phyloP scores from a whole-genome alignment of 2,888 invertebrate genomes.

The Brachyopa scutellaris region DNA sequence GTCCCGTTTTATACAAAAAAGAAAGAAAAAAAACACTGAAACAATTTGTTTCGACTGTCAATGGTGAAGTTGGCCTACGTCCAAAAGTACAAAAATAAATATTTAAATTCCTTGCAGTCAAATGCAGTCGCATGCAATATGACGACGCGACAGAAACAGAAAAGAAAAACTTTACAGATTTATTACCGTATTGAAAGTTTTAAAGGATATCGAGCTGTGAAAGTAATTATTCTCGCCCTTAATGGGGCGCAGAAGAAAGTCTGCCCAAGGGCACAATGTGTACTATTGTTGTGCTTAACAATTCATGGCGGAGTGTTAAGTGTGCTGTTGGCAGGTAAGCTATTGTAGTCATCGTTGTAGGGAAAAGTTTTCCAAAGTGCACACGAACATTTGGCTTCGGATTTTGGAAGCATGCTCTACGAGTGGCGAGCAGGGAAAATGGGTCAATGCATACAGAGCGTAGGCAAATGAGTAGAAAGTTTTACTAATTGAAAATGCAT shows the following conservation, averaged over 20 bases:
- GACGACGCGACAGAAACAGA: constrained; percentile 21
- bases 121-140: constrained; percentile 36
- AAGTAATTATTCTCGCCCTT: constrained; percentile 53
- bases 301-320: constrained; percentile 67
- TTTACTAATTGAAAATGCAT: constrained; percentile 60
- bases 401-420: not conserved
- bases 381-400: constrained; percentile 39
- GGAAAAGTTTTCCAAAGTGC: constrained; percentile 16
- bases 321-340: constrained; percentile 64
- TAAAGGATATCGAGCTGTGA: constrained; percentile 41
- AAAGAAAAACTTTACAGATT: constrained; percentile 52
- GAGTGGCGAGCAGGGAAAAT: not conserved
- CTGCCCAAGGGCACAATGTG: constrained; percentile 23
- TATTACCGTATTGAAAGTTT: constrained; percentile 62
- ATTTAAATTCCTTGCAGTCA: constrained; percentile 53
- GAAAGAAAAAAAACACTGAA: not conserved
- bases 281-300: constrained; percentile 48
- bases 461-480: constrained; percentile 54
- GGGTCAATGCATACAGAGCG: constrained; percentile 42
- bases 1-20: not conserved
- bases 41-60: constrained; percentile 30
- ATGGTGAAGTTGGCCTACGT: constrained; percentile 35
- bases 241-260: not conserved
- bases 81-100: constrained; percentile 49
- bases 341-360: constrained; percentile 6